Evolutionary conservation across 1,140 invertebrate genomes (phyloP), one percentile per base, ranked within the genome.

Genomic region (Aradophagus sp.): DNA sequence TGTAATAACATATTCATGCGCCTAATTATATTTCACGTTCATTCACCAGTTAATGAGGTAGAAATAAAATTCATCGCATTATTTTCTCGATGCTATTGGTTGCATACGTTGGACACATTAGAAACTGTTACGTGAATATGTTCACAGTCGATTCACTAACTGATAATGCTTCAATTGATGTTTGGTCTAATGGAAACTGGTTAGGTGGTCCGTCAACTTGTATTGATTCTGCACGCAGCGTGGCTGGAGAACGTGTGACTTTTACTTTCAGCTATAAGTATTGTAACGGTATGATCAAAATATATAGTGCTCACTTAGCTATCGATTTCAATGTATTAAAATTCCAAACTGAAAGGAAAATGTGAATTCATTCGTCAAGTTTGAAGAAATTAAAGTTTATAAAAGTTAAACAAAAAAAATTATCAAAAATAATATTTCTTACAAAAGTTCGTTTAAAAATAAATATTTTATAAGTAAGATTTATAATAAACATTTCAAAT

Each of bases 111-210:
- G 52, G 63, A 63, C 44, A 63, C 36, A 45, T 58, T 42, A 31
- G 23, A 70, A 62, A 20, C 50, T 62, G 66, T 69, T 69, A 62
- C 15, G 42, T 26, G 50, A 68, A 58, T 53, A 52, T 48, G 47
- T 61, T 69, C 42, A 61, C 27, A 36, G 52, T 52, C 45, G 58
- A 53, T 62, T 59, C 53, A 27, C 38, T 32, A 20, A 39, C 59
- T 34, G 56, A 70, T 62, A 70, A 62, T 70, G 58, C 50, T 48
- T 70, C 66, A 52, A 58, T 70, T 70, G 66, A 62, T 62, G 66
- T 70, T 62, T 70, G 44, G 42, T 62, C 56, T 58, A 70, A 62
- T 70, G 44, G 52, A 62, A 70, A 70, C 66, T 70, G 50, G 58
- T 56, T 62, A 70, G 52, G 42, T 62, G 66, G 66, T 70, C 45